Base-by-base conservation (phyloP, 2,113 vertebrate species). In the Elachura formosa region DNA sequence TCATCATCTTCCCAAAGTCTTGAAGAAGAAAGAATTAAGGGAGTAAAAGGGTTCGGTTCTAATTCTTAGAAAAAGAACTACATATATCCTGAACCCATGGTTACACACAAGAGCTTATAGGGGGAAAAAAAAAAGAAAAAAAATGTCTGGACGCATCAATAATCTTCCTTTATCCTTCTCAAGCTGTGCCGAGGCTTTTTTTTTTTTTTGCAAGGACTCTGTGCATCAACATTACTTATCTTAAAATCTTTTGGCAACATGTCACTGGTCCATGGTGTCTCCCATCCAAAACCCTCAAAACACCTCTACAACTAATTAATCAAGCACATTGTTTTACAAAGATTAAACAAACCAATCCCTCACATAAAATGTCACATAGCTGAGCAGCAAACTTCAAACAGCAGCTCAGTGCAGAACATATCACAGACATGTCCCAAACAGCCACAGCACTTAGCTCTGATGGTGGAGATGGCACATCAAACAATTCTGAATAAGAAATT, bases 381-480 rank as follows among this genome's bases (percentile, higher is more conserved):
- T 31, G 19, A 92, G 63, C 49, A 76, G 76, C 21, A 89, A 84
- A 46, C 29, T 58, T 73, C 55, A 28, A 81, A 45, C 23, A 38
- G 36, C 74, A 87, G 4, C 29, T 38, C 28, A 9, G 25, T 10
- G 55, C 46, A 46, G 79, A 69, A 58, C 41, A 46, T 0, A 1
- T 31, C 8, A 36, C 20, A 12, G 67, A 41, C 64, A 26, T 7
- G 43, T 68, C 75, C 76, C 0, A 0, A 73, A 21, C 28, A 75
- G 62, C 45, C 3, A 0, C 51, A 5, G 59, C 0, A 0, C 48
- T 80, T 80, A n/a, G 52, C 79, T 74, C n/a, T 18, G 66, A 73
- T 68, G 73, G 56, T 8, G 20, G 31, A 51, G 66, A 69, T 11
- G 67, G 59, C 20, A 6, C 0, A 0, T 4, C 36, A 38, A 85